phyloP scores from a whole-genome alignment of 53 echinoderm and acorn worm genomes.

The Hippasteria phrygiana region DNA sequence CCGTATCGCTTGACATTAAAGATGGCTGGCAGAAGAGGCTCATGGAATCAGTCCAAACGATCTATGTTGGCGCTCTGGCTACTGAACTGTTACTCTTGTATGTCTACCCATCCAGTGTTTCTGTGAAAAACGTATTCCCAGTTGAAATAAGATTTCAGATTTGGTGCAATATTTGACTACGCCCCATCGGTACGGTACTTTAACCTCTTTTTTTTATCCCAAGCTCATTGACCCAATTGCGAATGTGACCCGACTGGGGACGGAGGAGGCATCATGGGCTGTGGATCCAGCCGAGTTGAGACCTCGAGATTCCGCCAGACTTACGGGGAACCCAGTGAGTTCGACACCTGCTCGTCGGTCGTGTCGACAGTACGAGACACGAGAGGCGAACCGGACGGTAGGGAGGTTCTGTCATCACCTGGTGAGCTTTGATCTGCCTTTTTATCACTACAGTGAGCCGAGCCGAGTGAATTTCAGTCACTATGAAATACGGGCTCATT shows the following conservation, averaged over 20 bases:
- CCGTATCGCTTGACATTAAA: no score
- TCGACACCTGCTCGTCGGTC: conserved; percentile 89
- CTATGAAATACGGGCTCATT: no score
- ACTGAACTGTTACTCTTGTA: no score
- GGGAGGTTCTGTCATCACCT: conserved; percentile 40
- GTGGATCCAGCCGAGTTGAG: conserved; percentile 75
- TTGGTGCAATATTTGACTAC: no score
- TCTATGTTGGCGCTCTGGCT: no score
- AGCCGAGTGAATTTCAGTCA: no score
- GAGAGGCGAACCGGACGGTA: conserved; percentile 88
- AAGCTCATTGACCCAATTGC: neutral
- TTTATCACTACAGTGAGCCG: neutral
- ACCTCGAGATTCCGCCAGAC: conserved; percentile 39
- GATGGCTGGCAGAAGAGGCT: no score
- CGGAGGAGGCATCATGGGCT: conserved; percentile 70
- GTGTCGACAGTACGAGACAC: conserved; percentile 63
- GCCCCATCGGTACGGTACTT: no score
- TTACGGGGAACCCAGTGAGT: conserved; percentile 88
- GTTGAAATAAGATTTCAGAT: no score
- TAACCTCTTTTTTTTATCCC: neutral
- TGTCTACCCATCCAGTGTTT: no score
- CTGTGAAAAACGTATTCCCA: no score
- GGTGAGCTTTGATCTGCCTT: conserved; percentile 2
- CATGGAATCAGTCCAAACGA: no score
- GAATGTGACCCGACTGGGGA: neutral